Evolutionary conservation across 92 coral and sea anemone species (phyloP).

Genomic region (Anthopleura xanthogrammica): DNA sequence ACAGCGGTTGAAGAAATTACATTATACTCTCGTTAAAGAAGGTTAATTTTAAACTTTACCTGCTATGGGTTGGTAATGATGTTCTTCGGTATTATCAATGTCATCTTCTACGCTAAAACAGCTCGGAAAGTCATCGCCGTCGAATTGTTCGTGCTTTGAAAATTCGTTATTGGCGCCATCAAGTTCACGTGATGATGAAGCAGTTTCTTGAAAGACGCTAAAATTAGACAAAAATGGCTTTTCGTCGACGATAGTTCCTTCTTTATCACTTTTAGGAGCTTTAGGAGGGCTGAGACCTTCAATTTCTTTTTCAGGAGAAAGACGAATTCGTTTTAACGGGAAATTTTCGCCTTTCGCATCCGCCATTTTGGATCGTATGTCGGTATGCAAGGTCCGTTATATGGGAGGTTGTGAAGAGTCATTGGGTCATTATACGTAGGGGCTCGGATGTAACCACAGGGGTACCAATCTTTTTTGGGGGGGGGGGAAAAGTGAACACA

Average conservation of each 20-base stretch:
- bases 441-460: constrained; percentile 10
- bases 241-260: constrained; percentile 27
- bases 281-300: constrained; percentile 15
- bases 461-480: not conserved
- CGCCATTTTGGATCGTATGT: constrained; percentile 82
- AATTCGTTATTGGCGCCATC: constrained; percentile 54
- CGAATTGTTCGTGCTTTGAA: constrained; percentile 53
- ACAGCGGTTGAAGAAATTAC: not conserved
- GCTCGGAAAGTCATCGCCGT: constrained; percentile 74
- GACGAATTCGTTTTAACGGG: constrained; percentile 78
- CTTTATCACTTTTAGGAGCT: constrained; percentile 13
- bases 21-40: constrained; percentile 2
- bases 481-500: too few species aligned
- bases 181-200: constrained; percentile 63
- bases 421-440: not conserved
- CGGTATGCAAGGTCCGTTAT: constrained; percentile 34
- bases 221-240: constrained; percentile 7
- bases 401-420: not conserved
- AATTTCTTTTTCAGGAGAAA: constrained; percentile 62
- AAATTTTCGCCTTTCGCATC: constrained; percentile 50
- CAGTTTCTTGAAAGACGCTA: constrained; percentile 20
- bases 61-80: constrained; percentile 89
- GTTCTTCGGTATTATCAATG: constrained; percentile 57
- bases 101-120: constrained; percentile 86
- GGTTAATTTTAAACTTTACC: constrained; percentile 45